Evolutionary conservation across 2,888 invertebrate species (phyloP), one percentile per base, ranked within the genome.

Genomic region (Timandra comae): DNA sequence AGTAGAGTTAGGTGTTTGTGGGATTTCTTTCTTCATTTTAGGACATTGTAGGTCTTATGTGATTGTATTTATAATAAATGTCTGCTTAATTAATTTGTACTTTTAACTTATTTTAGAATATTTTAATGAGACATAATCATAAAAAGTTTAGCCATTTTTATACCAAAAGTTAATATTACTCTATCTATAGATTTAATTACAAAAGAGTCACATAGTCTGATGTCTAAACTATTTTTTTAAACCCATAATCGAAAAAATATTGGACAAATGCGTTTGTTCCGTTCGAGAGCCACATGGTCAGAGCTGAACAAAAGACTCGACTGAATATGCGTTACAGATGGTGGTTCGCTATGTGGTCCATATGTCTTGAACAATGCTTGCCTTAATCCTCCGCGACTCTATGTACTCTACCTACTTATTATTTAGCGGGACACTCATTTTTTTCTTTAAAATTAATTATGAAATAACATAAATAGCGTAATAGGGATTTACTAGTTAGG

Each of bases 291-390:
- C 76, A 77, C 72, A 75, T 80, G 80, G 77, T 69, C 66, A 68
- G 58, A 55, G 54, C 48, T 61, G 65, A 73, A 75, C 76, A 77
- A 78, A 78, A 78, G 74, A 55, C 71, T 62, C 57, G 64, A 57
- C 69, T 65, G 70, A 80, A 82, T 78, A 76, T 81, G 81, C 67
- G 65, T 60, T 78, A 78, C 82, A 84, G 76, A 84, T 84, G 84
- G 16, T 24, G 24, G 10, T 24, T 24, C 80, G 68, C 53, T 54
- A 54, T 57, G 52, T 56, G 62, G 59, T 62, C 61, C 70, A 71
- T 56, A 66, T 69, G 68, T 63, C 62, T 53, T 46, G 61, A 63
- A 70, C 68, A 72, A 70, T 69, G 67, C 56, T 42, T 43, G 65
- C 64, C 58, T 70, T 67, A 53, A 63, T 56, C 43, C 38, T 45